Conservation (phyloP, 2,888 invertebrate genomes). For the Chrysolina americana region DNA sequence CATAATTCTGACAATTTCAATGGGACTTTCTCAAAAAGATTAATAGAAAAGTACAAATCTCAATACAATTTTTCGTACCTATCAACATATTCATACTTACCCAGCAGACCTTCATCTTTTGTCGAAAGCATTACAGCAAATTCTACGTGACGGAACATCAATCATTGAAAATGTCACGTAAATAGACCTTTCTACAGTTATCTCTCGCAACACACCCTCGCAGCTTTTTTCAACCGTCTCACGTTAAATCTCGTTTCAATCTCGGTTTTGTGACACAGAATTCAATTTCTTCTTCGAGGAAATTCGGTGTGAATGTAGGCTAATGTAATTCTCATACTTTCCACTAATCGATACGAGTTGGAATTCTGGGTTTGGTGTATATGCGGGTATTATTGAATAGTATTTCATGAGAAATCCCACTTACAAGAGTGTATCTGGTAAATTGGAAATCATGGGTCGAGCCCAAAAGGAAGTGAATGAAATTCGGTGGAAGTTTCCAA, state of each 20-base stretch:
- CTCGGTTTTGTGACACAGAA: slow-evolving; percentile 21
- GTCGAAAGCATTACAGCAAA: not conserved
- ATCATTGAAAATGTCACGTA: not conserved
- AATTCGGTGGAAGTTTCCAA: not conserved
- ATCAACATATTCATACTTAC: not conserved
- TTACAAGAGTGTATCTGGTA: not conserved
- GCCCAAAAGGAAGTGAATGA: not conserved
- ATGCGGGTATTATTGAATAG: slow-evolving; percentile 35
- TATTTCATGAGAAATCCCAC: slow-evolving; percentile 31
- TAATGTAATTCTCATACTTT: slow-evolving; percentile 46
- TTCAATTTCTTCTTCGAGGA: slow-evolving; percentile 26
- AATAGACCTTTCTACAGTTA: not conserved
- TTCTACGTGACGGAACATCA: not conserved
- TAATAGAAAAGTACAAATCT: too few species aligned
- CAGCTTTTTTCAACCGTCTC: not conserved
- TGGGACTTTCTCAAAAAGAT: too few species aligned
- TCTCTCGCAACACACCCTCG: not conserved
- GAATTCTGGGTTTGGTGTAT: slow-evolving; percentile 29
- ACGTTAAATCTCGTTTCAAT: not conserved
- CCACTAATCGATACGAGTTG: slow-evolving; percentile 37
- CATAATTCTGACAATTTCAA: too few species aligned
- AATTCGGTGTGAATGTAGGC: slow-evolving; percentile 41
- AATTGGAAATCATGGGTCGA: not conserved
- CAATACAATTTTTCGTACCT: too few species aligned
- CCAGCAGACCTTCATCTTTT: not conserved